These are phyloP conservation scores for Actinemys pallida DNA, from an alignment of 2,113 vertebrate genomes.

Conservation along the genomic window DNA sequence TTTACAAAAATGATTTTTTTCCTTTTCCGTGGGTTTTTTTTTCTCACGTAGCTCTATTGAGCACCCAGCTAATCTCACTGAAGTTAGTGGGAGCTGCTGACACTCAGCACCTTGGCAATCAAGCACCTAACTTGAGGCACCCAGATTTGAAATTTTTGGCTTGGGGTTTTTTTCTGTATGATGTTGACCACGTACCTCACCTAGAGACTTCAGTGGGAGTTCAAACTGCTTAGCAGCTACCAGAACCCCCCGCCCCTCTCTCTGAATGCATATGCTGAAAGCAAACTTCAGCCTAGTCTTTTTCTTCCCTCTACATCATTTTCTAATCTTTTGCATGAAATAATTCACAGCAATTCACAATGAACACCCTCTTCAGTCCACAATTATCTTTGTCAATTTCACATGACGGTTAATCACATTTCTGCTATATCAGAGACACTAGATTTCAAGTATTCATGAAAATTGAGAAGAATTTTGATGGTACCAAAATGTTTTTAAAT, in stretches of 20 bases:
- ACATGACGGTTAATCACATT: slow-evolving; percentile 49
- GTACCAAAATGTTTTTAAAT: slow-evolving; percentile 51
- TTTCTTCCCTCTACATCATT: not conserved
- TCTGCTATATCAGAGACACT: slow-evolving; percentile 54
- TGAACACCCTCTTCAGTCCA: slow-evolving; percentile 50
- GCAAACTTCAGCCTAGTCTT: not conserved
- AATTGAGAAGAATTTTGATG: slow-evolving; percentile 57
- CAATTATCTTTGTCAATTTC: slow-evolving; percentile 63
- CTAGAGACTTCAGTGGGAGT: not conserved
- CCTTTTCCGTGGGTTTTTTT: not conserved
- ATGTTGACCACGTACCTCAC: not conserved
- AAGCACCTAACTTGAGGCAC: not conserved
- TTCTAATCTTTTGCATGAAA: slow-evolving; percentile 38
- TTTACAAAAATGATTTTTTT: not conserved
- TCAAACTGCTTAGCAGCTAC: not conserved
- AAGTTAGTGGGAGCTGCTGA: not conserved
- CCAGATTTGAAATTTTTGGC: not conserved
- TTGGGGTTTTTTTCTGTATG: not conserved
- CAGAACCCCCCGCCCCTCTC: not conserved
- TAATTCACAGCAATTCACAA: slow-evolving; percentile 58
- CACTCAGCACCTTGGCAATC: not conserved
- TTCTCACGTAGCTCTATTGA: not conserved
- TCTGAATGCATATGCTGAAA: not conserved
- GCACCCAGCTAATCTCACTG: not conserved
- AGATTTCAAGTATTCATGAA: slow-evolving; percentile 66